phyloP scores from a whole-genome alignment of 1,140 invertebrate species.

The Listronotus bonariensis region DNA sequence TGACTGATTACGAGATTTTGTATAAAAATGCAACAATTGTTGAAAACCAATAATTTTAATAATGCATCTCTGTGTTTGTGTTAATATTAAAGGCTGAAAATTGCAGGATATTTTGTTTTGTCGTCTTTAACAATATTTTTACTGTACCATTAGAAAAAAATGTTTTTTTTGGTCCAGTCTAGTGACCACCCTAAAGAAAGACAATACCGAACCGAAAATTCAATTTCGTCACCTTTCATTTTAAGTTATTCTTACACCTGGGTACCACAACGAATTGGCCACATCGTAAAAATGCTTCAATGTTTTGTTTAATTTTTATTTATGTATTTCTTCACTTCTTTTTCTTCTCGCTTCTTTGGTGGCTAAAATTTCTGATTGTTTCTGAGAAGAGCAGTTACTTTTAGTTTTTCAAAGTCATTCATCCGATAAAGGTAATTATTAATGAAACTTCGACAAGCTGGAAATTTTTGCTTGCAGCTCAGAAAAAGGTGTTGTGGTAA shows the following conservation, averaged over 20 bases:
- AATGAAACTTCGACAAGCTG: background rate
- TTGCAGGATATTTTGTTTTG: no score
- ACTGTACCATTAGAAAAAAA: no score
- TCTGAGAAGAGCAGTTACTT: conserved; percentile 8
- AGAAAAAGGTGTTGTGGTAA: no score
- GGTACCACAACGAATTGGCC: background rate
- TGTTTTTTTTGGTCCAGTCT: no score
- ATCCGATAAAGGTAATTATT: conserved; percentile 1
- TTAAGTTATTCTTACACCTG: conserved; percentile 8
- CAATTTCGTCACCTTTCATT: conserved; percentile 8
- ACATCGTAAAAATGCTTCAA: conserved; percentile 9
- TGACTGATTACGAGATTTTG: no score
- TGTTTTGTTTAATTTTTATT: conserved; percentile 15
- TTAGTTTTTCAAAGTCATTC: conserved; percentile 5
- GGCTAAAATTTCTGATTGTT: conserved; percentile 8
- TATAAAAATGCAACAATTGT: no score
- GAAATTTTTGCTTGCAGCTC: no score
- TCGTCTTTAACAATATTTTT: no score
- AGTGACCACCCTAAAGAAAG: no score
- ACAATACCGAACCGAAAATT: background rate
- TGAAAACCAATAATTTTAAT: no score
- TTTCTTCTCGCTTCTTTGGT: conserved; percentile 8
- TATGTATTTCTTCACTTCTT: background rate
- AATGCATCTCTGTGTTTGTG: no score
- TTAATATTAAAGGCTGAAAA: no score